phyloP scores from a whole-genome alignment of 2,113 vertebrate species.

The Marmota monax region DNA sequence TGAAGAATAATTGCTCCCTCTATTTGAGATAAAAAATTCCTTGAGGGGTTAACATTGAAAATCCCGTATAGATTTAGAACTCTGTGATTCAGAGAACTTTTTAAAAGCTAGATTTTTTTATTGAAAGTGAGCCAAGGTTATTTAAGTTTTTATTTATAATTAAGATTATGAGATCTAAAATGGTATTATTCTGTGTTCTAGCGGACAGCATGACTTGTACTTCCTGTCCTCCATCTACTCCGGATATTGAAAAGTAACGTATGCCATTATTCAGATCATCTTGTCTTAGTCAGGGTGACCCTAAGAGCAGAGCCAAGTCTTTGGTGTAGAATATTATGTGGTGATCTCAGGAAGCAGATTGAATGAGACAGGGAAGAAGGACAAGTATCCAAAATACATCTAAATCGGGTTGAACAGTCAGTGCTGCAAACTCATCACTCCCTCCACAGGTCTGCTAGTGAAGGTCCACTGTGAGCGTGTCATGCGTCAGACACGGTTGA shows the following conservation, averaged over 20 bases:
- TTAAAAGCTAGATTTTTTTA: slow-evolving; percentile 53
- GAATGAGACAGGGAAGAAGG: background rate
- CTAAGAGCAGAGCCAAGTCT: slow-evolving; percentile 14
- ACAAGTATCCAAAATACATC: background rate
- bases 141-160: slow-evolving; percentile 66
- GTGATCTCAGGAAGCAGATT: background rate
- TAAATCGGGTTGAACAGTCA: background rate
- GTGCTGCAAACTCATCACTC: background rate
- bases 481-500: background rate
- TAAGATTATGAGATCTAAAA: slow-evolving; percentile 56
- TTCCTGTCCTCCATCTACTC: slow-evolving; percentile 23
- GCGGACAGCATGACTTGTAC: slow-evolving; percentile 52
- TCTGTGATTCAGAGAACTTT: background rate
- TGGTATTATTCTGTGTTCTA: slow-evolving; percentile 30
- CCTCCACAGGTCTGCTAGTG: background rate
- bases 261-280: slow-evolving; percentile 40
- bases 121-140: slow-evolving; percentile 61
- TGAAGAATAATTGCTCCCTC: background rate
- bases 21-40: background rate
- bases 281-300: background rate
- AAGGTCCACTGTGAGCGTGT: background rate
- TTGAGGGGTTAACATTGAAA: slow-evolving; percentile 44
- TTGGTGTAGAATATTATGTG: background rate
- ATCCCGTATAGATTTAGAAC: background rate
- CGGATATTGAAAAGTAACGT: slow-evolving; percentile 26